A percentile compares a stretch with the other conserved stretches of the same genome.
phyloP scores from a whole-genome alignment of 2,113 vertebrate species.

The Zootoca vivipara region DNA sequence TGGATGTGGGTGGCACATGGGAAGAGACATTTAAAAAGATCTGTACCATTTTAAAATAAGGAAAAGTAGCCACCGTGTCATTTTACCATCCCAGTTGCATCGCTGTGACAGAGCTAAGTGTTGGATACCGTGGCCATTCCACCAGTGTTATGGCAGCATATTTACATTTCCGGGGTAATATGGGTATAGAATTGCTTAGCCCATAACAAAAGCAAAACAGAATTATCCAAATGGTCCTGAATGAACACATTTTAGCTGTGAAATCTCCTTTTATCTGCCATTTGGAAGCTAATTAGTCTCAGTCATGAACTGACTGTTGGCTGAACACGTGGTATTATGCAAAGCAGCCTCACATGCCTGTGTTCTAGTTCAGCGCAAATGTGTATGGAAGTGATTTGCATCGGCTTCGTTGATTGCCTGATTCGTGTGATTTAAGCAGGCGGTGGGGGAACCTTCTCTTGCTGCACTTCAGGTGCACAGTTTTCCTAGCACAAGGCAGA shows the following conservation, averaged over 20 bases:
- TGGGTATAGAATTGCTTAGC: background rate
- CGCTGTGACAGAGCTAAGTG: background rate
- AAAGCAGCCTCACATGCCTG: background rate
- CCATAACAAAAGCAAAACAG: conserved; percentile 24
- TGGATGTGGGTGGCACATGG: background rate
- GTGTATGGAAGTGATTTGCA: background rate
- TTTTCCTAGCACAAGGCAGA: background rate
- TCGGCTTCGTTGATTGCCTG: background rate
- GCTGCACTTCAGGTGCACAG: background rate
- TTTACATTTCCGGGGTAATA: background rate
- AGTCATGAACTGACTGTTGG: background rate
- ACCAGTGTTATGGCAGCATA: background rate
- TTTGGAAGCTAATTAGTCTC: conserved; percentile 4
- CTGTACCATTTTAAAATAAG: background rate
- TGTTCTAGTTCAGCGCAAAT: background rate
- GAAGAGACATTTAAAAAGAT: background rate
- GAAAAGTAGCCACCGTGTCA: background rate
- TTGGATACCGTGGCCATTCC: background rate
- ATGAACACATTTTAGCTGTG: conserved; percentile 14
- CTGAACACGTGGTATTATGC: background rate
- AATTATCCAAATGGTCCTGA: background rate
- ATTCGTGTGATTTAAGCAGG: background rate
- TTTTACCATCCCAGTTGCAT: background rate
- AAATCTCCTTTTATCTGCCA: background rate
- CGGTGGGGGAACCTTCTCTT: background rate